Conservation (phyloP, 2,797 vertebrate species). For the Clamator glandarius region DNA sequence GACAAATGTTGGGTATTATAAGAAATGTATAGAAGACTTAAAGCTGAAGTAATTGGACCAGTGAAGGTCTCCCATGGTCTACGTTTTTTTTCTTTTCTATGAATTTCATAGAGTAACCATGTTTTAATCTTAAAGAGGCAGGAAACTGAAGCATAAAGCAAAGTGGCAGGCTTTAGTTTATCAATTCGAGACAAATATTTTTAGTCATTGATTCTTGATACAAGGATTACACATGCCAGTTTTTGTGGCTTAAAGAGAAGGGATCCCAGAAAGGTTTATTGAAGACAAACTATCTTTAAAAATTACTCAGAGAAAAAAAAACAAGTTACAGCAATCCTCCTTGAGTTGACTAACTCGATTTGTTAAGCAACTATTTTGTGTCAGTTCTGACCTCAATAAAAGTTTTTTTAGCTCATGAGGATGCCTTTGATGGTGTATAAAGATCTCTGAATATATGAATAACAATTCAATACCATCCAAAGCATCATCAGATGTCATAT, state of each 20-base stretch:
- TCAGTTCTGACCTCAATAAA: constrained; percentile 19
- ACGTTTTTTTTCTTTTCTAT: not conserved
- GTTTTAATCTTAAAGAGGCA: not conserved
- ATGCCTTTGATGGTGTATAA: constrained; percentile 24
- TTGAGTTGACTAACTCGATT: not conserved
- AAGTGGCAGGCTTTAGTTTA: not conserved
- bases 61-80: not conserved
- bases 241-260: not conserved
- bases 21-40: not conserved
- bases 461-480: constrained; percentile 11
- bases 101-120: not conserved
- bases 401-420: not conserved
- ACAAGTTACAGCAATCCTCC: not conserved
- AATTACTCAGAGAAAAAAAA: not conserved
- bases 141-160: not conserved
- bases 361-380: not conserved
- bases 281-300: constrained; percentile 4
- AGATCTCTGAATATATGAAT: constrained; percentile 29
- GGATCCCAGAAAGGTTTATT: not conserved
- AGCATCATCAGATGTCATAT: not conserved
- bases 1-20: not conserved
- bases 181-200: not conserved
- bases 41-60: not conserved
- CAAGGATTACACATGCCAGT: not conserved
- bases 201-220: not conserved